phyloP scores from a whole-genome alignment of 2,888 invertebrate species.

The Apotomis turbidana region DNA sequence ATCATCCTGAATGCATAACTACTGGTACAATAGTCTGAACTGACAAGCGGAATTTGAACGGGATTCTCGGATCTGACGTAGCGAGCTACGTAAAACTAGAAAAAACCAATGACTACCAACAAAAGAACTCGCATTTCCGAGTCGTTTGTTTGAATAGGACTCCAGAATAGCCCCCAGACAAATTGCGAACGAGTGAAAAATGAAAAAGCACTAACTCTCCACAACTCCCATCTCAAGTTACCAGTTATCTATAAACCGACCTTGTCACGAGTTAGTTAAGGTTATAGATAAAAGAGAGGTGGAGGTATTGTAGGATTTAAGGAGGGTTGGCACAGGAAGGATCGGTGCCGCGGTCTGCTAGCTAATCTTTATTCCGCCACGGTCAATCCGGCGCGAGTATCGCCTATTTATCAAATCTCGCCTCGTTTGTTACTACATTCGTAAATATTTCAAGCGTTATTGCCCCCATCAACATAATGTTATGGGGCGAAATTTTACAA shows the following conservation, averaged over 20 bases:
- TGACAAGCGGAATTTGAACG: conserved; percentile 7
- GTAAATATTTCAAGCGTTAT: conserved; percentile 83
- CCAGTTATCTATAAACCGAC: background rate
- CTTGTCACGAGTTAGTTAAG: background rate
- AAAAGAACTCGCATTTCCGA: conserved; percentile 43
- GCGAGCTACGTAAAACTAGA: conserved; percentile 1
- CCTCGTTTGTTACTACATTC: conserved; percentile 80
- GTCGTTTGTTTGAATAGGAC: conserved; percentile 43
- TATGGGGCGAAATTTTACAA: conserved; percentile 81
- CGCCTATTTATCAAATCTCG: conserved; percentile 74
- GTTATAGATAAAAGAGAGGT: background rate
- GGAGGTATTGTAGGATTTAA: background rate
- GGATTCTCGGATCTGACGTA: background rate
- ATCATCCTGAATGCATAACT: too few relatives aligned
- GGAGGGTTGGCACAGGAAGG: conserved; percentile 16
- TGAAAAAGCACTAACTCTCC: conserved; percentile 16
- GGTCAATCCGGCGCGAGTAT: conserved; percentile 74
- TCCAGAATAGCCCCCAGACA: conserved; percentile 44
- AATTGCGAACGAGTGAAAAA: conserved; percentile 48
- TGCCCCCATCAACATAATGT: conserved; percentile 82
- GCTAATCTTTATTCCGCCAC: conserved; percentile 71
- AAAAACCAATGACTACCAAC: conserved; percentile 32
- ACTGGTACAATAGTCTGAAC: background rate
- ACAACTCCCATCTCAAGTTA: conserved; percentile 36
- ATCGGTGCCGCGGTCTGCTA: conserved; percentile 46